Conservation (phyloP, 1,140 invertebrate genomes). For the Drosophila melanogaster region Release_6_plus_ISO1_MT NC_004354.4:9091501-9092000, state of each 20-base stretch:
- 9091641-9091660: conserved; percentile 99
- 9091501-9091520: conserved; percentile 99
- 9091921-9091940: conserved; percentile 95
- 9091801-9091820: conserved; percentile 97
- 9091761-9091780: conserved; percentile 99
- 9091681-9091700: conserved; percentile 97
- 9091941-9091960: conserved; percentile 98
- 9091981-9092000: conserved; percentile 93
- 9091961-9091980: conserved; percentile 97
- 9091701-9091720: conserved; percentile 99
- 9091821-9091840: conserved; percentile 99
- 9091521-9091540: conserved; percentile 99
- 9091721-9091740: conserved; percentile 95
- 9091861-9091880: conserved; percentile 99
- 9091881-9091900: conserved; percentile 99
- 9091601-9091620: conserved; percentile 99
- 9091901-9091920: conserved; percentile 97
- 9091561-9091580: conserved; percentile 97
- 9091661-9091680: conserved; percentile 99
- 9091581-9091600: conserved; percentile 99
- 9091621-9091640: conserved; percentile 98
- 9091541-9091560: conserved; percentile 99
- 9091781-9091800: conserved; percentile 97
- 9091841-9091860: conserved; percentile 99
- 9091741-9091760: conserved; percentile 96